These are phyloP conservation scores for Eumaeus atala DNA, from an alignment of 1,140 invertebrate species.

Conservation along the genomic window DNA sequence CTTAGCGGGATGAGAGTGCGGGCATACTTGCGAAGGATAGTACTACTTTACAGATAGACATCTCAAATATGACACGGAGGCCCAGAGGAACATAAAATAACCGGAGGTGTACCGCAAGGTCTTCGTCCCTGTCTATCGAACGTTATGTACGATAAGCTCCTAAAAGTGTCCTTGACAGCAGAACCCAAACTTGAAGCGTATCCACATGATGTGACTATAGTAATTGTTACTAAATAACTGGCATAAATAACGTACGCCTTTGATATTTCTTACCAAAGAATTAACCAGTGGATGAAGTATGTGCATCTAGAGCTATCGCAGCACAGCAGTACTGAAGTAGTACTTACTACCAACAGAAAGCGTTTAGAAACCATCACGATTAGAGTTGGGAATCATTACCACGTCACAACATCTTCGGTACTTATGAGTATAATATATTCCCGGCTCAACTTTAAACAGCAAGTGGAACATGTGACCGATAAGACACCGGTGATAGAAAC, in stretches of 20 bases:
- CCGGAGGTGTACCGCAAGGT: slow-evolving; percentile 11
- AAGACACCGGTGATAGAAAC: too few relatives aligned
- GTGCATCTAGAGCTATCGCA: not conserved
- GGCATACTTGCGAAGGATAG: too few relatives aligned
- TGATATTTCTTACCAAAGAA: not conserved
- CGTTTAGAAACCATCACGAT: not conserved
- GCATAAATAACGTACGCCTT: not conserved
- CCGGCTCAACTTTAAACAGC: too few relatives aligned
- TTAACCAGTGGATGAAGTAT: not conserved
- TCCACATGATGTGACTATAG: not conserved
- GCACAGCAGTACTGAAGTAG: not conserved
- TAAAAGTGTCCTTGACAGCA: not conserved
- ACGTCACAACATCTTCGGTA: too few relatives aligned
- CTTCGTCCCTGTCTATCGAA: slow-evolving; percentile 2
- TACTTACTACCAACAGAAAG: not conserved
- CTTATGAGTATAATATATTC: too few relatives aligned
- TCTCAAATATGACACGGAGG: not conserved
- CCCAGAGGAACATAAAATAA: not conserved
- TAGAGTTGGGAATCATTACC: not conserved
- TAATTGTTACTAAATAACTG: not conserved
- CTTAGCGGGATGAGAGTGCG: too few relatives aligned
- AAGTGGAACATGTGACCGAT: too few relatives aligned
- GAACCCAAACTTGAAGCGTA: not conserved
- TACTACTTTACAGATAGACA: too few relatives aligned
- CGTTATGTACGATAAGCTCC: slow-evolving; percentile 2